Conservation (phyloP, 1,140 invertebrate species). For the Nephila pilipes region DNA sequence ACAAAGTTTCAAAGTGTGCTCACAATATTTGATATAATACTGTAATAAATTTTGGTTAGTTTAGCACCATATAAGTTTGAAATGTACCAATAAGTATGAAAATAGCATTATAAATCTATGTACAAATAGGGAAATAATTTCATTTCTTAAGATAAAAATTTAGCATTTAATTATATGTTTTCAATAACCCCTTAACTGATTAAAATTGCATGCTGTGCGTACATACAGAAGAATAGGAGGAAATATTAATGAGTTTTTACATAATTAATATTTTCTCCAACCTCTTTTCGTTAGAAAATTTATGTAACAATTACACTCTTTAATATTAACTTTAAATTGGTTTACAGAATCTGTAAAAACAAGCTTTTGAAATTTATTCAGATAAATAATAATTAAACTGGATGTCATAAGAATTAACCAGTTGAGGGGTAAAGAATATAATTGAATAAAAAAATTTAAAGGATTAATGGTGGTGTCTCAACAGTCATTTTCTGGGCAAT, state of each 20-base stretch:
- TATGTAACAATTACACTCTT: too few species aligned
- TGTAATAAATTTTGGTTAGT: neutral
- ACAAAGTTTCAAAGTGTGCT: neutral
- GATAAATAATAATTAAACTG: neutral
- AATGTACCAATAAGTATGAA: slow-evolving; percentile 20
- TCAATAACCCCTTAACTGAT: slow-evolving; percentile 9
- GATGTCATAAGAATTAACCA: neutral
- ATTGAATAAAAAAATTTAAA: neutral
- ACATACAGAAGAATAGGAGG: neutral
- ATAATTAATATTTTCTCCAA: too few species aligned
- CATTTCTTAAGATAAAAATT: neutral
- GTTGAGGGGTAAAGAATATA: neutral
- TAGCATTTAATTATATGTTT: neutral
- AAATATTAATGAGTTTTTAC: neutral
- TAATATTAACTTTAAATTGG: too few species aligned
- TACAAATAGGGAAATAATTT: neutral
- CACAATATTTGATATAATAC: neutral
- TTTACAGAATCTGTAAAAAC: neutral
- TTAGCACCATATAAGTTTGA: slow-evolving; percentile 14
- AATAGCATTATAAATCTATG: slow-evolving; percentile 24
- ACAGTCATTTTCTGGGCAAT: neutral
- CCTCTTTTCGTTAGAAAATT: too few species aligned
- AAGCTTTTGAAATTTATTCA: neutral
- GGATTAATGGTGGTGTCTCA: neutral
- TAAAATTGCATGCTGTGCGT: neutral